Percentiles rank a stretch among this genome's conserved stretches.
phyloP scores from a whole-genome alignment of 2,113 vertebrate genomes.

The Neotragus moschatus region DNA sequence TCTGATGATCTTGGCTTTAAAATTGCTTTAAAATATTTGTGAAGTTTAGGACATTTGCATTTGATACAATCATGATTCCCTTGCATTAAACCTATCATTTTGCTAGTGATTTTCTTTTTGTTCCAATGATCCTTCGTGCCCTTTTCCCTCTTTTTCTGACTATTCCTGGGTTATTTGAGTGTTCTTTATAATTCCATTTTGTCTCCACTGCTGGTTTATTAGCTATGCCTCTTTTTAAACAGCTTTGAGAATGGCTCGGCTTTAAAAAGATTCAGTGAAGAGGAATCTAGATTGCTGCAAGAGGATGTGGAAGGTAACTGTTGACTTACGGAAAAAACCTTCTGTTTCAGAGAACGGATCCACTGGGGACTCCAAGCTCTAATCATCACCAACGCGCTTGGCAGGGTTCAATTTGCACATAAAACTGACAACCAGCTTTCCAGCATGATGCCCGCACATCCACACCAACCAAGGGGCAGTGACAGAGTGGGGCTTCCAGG shows the following conservation, averaged over 20 bases:
- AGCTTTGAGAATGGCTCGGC: background rate
- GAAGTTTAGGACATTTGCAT: background rate
- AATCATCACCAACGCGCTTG: background rate
- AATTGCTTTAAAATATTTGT: too few species aligned
- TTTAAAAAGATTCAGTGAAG: background rate
- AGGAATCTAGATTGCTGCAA: background rate
- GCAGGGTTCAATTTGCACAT: background rate
- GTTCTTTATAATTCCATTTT: background rate
- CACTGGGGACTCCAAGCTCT: background rate
- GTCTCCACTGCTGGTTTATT: background rate
- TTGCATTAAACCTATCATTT: background rate
- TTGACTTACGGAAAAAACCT: background rate
- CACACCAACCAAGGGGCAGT: too few species aligned
- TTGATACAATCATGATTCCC: background rate
- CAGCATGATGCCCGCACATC: fast-evolving
- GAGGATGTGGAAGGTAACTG: background rate
- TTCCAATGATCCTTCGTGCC: background rate
- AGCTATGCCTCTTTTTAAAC: background rate
- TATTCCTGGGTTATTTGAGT: background rate
- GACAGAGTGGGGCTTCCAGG: background rate
- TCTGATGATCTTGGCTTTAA: background rate
- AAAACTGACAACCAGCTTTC: too few species aligned
- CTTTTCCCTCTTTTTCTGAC: background rate
- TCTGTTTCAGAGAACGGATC: background rate
- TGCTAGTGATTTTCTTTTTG: background rate